These are phyloP conservation scores for Lottia scabra DNA, from an alignment of 2,888 invertebrate species.

Conservation along the genomic window DNA sequence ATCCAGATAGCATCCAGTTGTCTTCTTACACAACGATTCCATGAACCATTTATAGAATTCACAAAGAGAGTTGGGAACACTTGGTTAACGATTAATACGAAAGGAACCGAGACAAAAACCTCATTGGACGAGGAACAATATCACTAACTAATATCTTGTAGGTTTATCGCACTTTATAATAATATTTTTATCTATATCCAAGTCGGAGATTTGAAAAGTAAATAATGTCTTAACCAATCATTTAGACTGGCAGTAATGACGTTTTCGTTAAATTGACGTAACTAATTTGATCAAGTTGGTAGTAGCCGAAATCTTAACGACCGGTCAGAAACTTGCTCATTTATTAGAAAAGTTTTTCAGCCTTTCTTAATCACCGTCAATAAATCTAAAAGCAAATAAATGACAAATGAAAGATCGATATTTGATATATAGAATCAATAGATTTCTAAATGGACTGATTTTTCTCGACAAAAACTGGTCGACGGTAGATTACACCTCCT, in stretches of 20 bases:
- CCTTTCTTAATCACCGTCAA: slow-evolving; percentile 5
- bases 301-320: not conserved
- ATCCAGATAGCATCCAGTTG: too few species aligned
- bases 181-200: not conserved
- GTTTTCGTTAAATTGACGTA: not conserved
- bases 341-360: slow-evolving; percentile 5
- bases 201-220: not conserved
- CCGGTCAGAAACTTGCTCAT: not conserved
- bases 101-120: too few species aligned
- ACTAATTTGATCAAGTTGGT: slow-evolving; percentile 1
- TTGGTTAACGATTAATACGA: too few species aligned
- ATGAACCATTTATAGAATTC: too few species aligned
- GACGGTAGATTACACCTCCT: not conserved
- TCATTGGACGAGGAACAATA: too few species aligned
- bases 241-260: not conserved
- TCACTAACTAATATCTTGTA: too few species aligned
- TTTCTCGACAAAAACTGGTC: slow-evolving; percentile 1
- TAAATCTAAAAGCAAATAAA: slow-evolving; percentile 7
- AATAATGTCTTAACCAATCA: not conserved
- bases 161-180: too few species aligned
- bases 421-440: slow-evolving; percentile 3
- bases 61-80: too few species aligned
- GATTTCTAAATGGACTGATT: not conserved
- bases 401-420: slow-evolving; percentile 6
- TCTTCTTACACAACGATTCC: too few species aligned